phyloP scores from a whole-genome alignment of 2,113 vertebrate species.

The Dolichotis patagonum region DNA sequence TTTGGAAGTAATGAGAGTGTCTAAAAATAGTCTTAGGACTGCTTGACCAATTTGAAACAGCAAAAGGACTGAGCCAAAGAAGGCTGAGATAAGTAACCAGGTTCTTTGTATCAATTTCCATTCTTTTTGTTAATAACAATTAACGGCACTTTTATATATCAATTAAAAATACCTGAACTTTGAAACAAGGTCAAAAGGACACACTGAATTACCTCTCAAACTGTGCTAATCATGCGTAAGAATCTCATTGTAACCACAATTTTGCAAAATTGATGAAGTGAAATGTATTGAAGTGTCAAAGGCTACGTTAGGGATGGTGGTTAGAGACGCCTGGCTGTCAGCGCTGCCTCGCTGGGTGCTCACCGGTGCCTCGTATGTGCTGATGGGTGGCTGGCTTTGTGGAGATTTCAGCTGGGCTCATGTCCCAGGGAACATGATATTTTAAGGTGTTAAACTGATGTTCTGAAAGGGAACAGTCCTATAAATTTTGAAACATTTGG shows the following conservation, averaged over 20 bases:
- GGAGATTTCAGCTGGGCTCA: neutral
- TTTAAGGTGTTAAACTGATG: neutral
- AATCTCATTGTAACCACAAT: constrained; percentile 72
- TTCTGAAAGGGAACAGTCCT: neutral
- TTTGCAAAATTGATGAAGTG: constrained; percentile 74
- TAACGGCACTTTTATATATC: constrained; percentile 62
- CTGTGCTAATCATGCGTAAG: constrained; percentile 58
- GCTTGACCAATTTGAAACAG: constrained; percentile 64
- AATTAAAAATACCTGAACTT: constrained; percentile 79
- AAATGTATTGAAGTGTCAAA: constrained; percentile 74
- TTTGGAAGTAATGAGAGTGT: constrained; percentile 58
- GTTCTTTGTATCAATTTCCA: neutral
- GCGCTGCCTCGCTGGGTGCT: neutral
- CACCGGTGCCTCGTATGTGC: neutral
- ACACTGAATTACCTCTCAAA: constrained; percentile 70
- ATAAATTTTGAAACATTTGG: neutral
- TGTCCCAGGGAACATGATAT: neutral
- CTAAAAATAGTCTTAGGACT: constrained; percentile 31
- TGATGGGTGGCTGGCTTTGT: neutral
- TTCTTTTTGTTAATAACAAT: constrained; percentile 66
- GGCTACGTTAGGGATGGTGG: neutral
- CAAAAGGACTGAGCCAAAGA: constrained; percentile 2
- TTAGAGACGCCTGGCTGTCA: neutral
- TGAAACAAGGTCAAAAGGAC: constrained; percentile 75
- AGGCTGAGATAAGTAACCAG: neutral